Conservation (phyloP, 2,888 invertebrate genomes). For the Meandrusa payeni region DNA sequence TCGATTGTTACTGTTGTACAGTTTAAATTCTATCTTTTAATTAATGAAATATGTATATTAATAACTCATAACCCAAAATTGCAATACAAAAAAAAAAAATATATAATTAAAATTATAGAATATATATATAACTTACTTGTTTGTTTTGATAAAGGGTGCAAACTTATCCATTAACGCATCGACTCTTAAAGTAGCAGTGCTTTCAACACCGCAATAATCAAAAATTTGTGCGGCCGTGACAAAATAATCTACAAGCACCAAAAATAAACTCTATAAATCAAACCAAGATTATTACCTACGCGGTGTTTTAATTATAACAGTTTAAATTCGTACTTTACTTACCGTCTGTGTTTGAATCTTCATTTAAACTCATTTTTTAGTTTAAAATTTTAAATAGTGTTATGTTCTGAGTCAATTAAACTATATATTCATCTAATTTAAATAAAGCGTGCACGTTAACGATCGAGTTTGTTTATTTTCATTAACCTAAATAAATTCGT, state of each 20-base stretch:
- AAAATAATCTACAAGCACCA: conserved; percentile 55
- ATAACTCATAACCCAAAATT: too few species aligned
- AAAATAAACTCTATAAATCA: conserved; percentile 33
- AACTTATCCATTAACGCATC: conserved; percentile 69
- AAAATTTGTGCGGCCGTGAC: conserved; percentile 70
- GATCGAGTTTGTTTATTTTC: conserved; percentile 55
- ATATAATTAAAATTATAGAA: too few species aligned
- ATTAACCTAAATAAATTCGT: conserved; percentile 54
- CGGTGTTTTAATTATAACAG: conserved; percentile 50
- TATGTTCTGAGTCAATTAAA: conserved; percentile 22
- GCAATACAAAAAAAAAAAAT: too few species aligned
- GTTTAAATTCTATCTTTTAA: too few species aligned
- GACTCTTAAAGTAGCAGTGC: conserved; percentile 54
- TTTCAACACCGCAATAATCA: conserved; percentile 64
- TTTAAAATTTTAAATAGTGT: conserved; percentile 26
- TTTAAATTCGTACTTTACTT: conserved; percentile 35
- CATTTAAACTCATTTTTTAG: conserved; percentile 55
- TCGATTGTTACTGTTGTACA: too few species aligned
- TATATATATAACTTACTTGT: conserved; percentile 69
- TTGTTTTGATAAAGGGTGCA: conserved; percentile 65
- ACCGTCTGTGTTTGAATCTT: conserved; percentile 59
- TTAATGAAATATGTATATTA: too few species aligned
- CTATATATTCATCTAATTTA: conserved; percentile 33
- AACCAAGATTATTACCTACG: conserved; percentile 56
- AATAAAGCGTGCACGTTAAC: conserved; percentile 41